Conservation (phyloP, 2,888 invertebrate genomes). For the Peribatodes rhomboidaria region DNA sequence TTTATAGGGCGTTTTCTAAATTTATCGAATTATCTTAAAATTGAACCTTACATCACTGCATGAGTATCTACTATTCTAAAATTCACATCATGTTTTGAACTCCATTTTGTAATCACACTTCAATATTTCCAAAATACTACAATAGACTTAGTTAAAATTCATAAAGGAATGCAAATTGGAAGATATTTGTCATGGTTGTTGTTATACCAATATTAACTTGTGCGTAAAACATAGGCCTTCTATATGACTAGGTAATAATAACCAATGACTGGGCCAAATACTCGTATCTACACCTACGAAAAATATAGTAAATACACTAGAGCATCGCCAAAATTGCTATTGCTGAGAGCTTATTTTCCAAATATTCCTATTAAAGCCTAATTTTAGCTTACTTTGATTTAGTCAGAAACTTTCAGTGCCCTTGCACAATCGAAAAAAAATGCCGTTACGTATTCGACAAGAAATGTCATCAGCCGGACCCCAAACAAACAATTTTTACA, state of each 20-base stretch:
- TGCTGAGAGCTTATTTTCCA: slow-evolving; percentile 1
- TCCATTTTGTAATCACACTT: slow-evolving; percentile 79
- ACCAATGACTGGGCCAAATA: slow-evolving; percentile 57
- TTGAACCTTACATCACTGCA: slow-evolving; percentile 76
- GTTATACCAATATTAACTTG: slow-evolving; percentile 67
- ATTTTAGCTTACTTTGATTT: too few species aligned
- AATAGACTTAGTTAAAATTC: slow-evolving; percentile 54
- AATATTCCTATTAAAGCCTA: not conserved
- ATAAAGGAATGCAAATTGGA: slow-evolving; percentile 80
- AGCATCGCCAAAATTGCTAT: slow-evolving; percentile 14
- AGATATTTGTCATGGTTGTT: slow-evolving; percentile 64
- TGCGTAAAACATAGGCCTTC: slow-evolving; percentile 81
- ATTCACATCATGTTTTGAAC: slow-evolving; percentile 76
- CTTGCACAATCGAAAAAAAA: too few species aligned
- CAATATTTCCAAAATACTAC: slow-evolving; percentile 43
- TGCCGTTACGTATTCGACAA: too few species aligned
- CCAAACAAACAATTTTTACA: too few species aligned
- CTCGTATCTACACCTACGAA: slow-evolving; percentile 44
- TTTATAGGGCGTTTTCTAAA: slow-evolving; percentile 76
- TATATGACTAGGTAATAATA: slow-evolving; percentile 78
- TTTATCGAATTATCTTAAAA: slow-evolving; percentile 73
- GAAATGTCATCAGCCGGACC: too few species aligned
- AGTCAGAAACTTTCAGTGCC: not conserved
- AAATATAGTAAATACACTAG: slow-evolving; percentile 27
- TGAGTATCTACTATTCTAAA: slow-evolving; percentile 68